Evolutionary conservation across 2,113 vertebrate species (phyloP), one percentile per base, ranked within the genome.

Genomic region (Malaclemys terrapin): DNA sequence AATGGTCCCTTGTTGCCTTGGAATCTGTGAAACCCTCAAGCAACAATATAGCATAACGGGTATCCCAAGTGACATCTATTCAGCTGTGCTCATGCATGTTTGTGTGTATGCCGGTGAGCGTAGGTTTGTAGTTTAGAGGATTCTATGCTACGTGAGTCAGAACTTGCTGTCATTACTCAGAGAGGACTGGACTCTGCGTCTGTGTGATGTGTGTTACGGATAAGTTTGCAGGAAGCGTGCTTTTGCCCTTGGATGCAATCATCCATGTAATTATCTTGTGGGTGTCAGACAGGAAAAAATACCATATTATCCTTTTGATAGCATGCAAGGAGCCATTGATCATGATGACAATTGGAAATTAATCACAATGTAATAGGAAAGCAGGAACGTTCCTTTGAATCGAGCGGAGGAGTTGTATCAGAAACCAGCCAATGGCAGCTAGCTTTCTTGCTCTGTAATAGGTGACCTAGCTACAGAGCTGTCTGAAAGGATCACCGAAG

Each of bases 261-360:
- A 92, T 50, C 91, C 31, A 3, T 92, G 82, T 96, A 93, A 96
- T 96, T 97, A 96, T 97, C 92, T 91, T 89, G 93, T 92, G 92
- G 95, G 85, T 6, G 6, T 93, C 75, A 93, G 82, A 85, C 88
- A 82, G 1, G 1, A 31, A 52, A 45, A 93, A 95, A 87, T 79
- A 7, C 83, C 79, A 9, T 69, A 91, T 93, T 90, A 91, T 56
- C 84, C 65, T 95, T 52, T 47, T 84, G 96, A 92, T 52, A 88
- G 94, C 38, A 84, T 84, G 75, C 50, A 6, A 45, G 62, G 95
- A 79, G 76, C 85, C 69, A 90, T 84, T 91, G 88, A 91, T 95
- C 86, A 97, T 85, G 45, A 57, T 91, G 92, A 95, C 84, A 91
- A 94, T 27, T 42, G 50, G 89, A 90, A 96, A 95, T 95, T 89